Evolutionary conservation across 2,113 vertebrate species (phyloP).

Genomic region (Desmodus rotundus): DNA sequence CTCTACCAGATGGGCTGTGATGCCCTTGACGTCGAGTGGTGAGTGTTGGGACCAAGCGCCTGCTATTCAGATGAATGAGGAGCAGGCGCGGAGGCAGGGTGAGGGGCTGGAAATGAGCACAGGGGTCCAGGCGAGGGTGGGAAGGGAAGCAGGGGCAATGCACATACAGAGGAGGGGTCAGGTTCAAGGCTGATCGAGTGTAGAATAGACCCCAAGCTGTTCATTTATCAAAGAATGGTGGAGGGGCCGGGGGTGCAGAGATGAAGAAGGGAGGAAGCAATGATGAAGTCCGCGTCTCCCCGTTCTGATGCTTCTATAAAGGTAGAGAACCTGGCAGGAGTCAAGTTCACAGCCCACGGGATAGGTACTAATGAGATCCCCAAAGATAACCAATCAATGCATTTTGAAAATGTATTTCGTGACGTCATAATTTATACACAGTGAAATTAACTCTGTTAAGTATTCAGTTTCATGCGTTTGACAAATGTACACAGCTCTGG

Average conservation of each 20-base stretch:
- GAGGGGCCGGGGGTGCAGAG: fast-evolving
- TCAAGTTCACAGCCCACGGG: too few relatives aligned
- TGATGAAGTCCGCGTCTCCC: too few relatives aligned
- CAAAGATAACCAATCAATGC: not conserved
- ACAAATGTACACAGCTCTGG: fast-evolving
- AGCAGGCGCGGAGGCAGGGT: fast-evolving
- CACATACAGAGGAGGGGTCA: fast-evolving
- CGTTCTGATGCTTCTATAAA: too few relatives aligned
- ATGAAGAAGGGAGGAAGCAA: not conserved
- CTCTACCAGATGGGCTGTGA: not conserved
- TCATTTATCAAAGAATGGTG: not conserved
- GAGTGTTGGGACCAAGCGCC: not conserved
- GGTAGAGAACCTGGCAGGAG: fast-evolving
- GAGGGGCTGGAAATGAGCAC: not conserved
- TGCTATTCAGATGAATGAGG: not conserved
- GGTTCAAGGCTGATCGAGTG: too few relatives aligned
- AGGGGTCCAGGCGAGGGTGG: fast-evolving
- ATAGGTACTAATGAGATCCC: too few relatives aligned
- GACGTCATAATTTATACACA: not conserved
- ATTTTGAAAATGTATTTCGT: not conserved
- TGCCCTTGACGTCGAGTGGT: not conserved
- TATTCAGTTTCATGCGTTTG: fast-evolving
- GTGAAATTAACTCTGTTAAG: not conserved
- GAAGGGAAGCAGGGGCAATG: fast-evolving
- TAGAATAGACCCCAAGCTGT: fast-evolving